These are phyloP conservation scores for Chiropotes sagulatus DNA, from an alignment of 2,797 vertebrate genomes.

Conservation along the genomic window DNA sequence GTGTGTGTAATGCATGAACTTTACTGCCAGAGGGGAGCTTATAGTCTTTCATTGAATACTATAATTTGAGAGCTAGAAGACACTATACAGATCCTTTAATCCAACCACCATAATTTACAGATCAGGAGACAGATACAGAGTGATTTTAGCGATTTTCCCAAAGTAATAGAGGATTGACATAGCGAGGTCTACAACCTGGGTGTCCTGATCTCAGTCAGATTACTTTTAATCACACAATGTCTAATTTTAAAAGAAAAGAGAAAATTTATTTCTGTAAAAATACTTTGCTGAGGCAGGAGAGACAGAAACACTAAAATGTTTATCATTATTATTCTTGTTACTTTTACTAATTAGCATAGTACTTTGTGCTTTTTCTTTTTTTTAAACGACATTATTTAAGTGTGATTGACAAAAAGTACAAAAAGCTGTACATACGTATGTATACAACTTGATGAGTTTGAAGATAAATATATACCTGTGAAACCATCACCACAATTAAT, in stretches of 20 bases:
- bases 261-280: background rate
- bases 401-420: background rate
- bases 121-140: background rate
- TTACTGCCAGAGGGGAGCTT: background rate
- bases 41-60: background rate
- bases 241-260: background rate
- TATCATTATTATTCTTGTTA: background rate
- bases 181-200: background rate
- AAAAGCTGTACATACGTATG: background rate
- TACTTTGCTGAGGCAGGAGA: background rate
- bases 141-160: conserved; percentile 3
- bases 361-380: background rate
- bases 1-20: background rate
- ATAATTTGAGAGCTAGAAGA: background rate
- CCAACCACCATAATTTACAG: background rate
- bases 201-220: background rate
- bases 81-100: background rate
- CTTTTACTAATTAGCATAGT: background rate
- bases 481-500: background rate
- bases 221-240: background rate
- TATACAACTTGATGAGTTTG: background rate
- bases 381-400: background rate
- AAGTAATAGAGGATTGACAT: background rate
- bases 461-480: background rate
- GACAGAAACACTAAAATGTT: background rate